These are phyloP conservation scores for Myotis lucifugus DNA, from an alignment of 2,113 vertebrate species.

Conservation along the genomic window DNA sequence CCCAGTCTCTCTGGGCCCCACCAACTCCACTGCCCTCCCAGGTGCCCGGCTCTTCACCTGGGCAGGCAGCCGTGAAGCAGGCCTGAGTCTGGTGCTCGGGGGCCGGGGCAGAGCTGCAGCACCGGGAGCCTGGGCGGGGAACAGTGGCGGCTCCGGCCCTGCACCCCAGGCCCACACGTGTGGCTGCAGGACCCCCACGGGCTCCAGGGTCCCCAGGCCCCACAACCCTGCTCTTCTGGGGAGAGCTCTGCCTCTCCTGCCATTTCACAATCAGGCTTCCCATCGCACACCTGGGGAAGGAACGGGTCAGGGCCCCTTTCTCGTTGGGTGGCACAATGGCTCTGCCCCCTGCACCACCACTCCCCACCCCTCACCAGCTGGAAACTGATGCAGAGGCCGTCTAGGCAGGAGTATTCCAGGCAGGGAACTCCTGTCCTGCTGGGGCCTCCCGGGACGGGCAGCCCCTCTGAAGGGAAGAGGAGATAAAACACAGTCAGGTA, in stretches of 20 bases:
- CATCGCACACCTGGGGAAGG: constrained; percentile 88
- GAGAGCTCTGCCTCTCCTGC: not conserved
- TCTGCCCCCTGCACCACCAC: accelerated
- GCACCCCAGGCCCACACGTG: constrained; percentile 87
- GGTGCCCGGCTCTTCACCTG: constrained; percentile 75
- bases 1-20: too few relatives aligned
- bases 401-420: constrained; percentile 87
- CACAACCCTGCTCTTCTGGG: constrained; percentile 86
- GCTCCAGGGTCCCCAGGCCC: constrained; percentile 90
- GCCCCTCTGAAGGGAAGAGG: constrained; percentile 34
- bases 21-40: not conserved
- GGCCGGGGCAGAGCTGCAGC: constrained; percentile 85
- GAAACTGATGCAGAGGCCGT: constrained; percentile 88
- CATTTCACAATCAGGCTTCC: constrained; percentile 86
- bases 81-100: constrained; percentile 83
- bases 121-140: constrained; percentile 52
- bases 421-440: constrained; percentile 83
- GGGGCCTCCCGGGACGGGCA: constrained; percentile 39
- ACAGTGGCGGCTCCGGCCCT: constrained; percentile 84
- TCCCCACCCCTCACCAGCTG: constrained; percentile 80
- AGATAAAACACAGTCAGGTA: not conserved
- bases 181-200: constrained; percentile 88
- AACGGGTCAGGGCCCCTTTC: accelerated
- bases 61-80: constrained; percentile 90
- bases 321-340: not conserved